Evolutionary conservation across 2,113 vertebrate species (phyloP).

Genomic region (Lophotis ruficrista): DNA sequence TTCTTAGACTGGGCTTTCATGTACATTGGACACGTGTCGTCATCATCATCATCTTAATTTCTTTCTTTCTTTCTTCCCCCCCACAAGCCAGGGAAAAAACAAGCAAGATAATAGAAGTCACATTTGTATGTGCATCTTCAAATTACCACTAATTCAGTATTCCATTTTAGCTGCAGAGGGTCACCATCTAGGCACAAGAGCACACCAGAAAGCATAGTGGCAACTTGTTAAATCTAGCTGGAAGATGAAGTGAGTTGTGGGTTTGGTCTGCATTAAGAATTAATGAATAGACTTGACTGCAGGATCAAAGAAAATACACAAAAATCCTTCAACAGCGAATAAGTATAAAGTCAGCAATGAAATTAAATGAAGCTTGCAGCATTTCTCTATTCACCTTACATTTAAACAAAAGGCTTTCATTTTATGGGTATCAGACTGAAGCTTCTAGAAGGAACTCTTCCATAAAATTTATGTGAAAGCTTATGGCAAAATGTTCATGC

Average conservation of each 20-base stretch:
- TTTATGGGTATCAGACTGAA: not conserved
- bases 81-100: not conserved
- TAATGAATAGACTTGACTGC: not conserved
- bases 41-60: not conserved
- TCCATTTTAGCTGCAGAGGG: not conserved
- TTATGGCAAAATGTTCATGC: not conserved
- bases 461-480: not conserved
- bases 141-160: not conserved
- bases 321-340: not conserved
- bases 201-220: not conserved
- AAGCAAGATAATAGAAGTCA: not conserved
- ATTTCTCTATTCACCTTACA: not conserved
- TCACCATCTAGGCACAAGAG: not conserved
- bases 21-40: not conserved
- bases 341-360: conserved; percentile 19
- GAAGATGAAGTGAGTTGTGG: not conserved
- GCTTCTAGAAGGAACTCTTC: not conserved
- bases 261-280: conserved; percentile 2
- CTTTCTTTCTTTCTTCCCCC: not conserved
- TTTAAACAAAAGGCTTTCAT: not conserved
- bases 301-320: conserved; percentile 17
- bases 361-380: conserved; percentile 19
- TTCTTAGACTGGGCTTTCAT: not conserved
- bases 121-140: not conserved
- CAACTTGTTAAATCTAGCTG: not conserved